Conservation (phyloP, 2,797 vertebrate genomes). For the Aselliscus stoliczkanus region DNA sequence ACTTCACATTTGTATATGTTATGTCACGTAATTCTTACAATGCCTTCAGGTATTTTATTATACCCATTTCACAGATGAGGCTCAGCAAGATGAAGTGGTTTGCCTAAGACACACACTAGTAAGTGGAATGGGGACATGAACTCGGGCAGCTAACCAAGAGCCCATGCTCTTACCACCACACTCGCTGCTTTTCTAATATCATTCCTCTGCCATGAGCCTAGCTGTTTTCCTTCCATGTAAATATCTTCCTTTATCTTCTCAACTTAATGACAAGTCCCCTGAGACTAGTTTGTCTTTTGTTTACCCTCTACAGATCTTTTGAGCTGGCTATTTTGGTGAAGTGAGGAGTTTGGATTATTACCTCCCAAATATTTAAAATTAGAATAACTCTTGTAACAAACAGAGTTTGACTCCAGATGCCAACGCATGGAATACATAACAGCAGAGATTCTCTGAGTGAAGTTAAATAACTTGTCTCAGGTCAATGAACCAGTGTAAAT, state of each 20-base stretch:
- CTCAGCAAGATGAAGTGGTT: background rate
- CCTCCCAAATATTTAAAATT: background rate
- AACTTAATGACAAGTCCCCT: background rate
- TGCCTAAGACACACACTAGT: background rate
- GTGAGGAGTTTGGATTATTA: background rate
- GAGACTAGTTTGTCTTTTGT: background rate
- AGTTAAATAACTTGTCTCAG: background rate
- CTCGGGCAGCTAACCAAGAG: background rate
- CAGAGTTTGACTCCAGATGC: background rate
- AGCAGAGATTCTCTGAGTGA: background rate
- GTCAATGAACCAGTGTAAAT: background rate
- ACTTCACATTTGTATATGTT: background rate
- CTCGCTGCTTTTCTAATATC: background rate
- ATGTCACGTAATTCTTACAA: background rate
- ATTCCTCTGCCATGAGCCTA: background rate
- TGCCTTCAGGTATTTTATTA: background rate
- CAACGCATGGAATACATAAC: background rate
- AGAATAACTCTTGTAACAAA: background rate
- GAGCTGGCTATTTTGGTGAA: background rate
- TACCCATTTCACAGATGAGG: background rate
- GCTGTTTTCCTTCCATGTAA: background rate
- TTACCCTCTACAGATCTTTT: background rate
- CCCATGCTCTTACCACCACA: background rate
- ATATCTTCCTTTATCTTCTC: background rate
- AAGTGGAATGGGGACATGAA: background rate